These are phyloP conservation scores for Bombycilla garrulus DNA, from an alignment of 2,113 vertebrate genomes.

Conservation along the genomic window DNA sequence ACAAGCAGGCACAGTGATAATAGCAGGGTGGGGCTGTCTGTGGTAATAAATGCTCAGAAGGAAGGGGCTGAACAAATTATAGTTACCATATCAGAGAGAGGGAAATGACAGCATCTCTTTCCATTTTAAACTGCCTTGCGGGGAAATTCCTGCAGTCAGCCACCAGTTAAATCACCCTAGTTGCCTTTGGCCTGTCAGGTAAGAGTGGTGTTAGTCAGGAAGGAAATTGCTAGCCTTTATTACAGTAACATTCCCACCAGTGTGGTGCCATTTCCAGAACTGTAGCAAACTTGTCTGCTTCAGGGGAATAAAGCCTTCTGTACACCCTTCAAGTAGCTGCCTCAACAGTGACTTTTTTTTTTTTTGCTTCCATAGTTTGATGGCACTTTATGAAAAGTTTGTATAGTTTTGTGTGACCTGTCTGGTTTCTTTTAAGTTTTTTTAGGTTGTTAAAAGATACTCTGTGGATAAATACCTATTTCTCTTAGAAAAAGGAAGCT, in stretches of 20 bases:
- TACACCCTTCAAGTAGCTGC: not conserved
- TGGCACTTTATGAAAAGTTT: not conserved
- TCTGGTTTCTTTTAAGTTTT: not conserved
- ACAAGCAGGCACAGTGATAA: not conserved
- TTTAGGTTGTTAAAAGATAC: not conserved
- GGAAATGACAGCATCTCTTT: constrained; percentile 34
- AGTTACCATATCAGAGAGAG: not conserved
- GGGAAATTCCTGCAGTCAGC: constrained; percentile 40
- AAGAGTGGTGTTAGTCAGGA: not conserved
- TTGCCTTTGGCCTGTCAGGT: not conserved
- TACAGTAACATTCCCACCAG: not conserved
- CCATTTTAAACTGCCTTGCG: constrained; percentile 43
- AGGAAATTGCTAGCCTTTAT: not conserved
- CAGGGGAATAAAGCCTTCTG: not conserved
- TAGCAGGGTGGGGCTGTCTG: not conserved
- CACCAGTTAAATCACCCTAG: constrained; percentile 17
- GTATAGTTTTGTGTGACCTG: not conserved
- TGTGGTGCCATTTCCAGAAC: not conserved
- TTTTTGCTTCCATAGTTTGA: not conserved
- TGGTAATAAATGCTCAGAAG: not conserved
- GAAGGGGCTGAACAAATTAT: not conserved
- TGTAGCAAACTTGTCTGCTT: not conserved
- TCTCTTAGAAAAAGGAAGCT: not conserved
- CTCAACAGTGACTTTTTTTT: not conserved
- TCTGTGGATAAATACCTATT: not conserved